phyloP scores from a whole-genome alignment of 2,888 invertebrate genomes.

The Cosmia trapezina region DNA sequence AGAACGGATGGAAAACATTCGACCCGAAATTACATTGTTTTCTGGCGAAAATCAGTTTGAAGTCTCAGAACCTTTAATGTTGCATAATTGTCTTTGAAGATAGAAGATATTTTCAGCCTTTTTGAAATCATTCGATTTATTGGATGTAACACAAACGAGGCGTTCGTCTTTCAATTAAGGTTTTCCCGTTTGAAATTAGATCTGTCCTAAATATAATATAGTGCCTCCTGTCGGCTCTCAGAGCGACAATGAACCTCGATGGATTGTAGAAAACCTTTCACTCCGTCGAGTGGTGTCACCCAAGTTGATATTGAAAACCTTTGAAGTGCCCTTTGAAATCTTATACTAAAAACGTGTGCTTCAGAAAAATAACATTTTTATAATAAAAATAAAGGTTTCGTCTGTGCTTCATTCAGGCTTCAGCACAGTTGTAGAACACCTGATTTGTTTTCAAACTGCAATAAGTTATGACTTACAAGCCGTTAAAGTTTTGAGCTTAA shows the following conservation, averaged over 20 bases:
- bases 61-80: slow-evolving; percentile 6
- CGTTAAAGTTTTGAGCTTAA: slow-evolving; percentile 38
- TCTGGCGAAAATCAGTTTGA: slow-evolving; percentile 18
- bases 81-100: slow-evolving; percentile 26
- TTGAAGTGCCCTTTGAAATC: slow-evolving; percentile 36
- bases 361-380: slow-evolving; percentile 19
- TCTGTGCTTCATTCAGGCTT: slow-evolving; percentile 16
- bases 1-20: slow-evolving; percentile 31
- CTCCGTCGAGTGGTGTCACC: slow-evolving; percentile 32
- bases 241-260: slow-evolving; percentile 34
- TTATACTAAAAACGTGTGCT: slow-evolving; percentile 8
- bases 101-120: slow-evolving; percentile 7
- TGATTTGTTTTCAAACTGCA: slow-evolving; percentile 46
- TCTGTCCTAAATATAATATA: slow-evolving; percentile 50
- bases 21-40: slow-evolving; percentile 15
- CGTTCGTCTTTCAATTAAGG: slow-evolving; percentile 10
- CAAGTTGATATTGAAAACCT: slow-evolving; percentile 39
- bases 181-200: slow-evolving; percentile 37
- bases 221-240: slow-evolving; percentile 37
- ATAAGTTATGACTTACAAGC: slow-evolving; percentile 25
- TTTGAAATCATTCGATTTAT: slow-evolving; percentile 29
- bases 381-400: slow-evolving; percentile 3
- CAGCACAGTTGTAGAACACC: slow-evolving; percentile 27
- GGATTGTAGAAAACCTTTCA: slow-evolving; percentile 56
- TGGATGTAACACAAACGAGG: slow-evolving; percentile 31